These are phyloP conservation scores for Drosophila bocqueti DNA, from an alignment of 1,140 invertebrate species.

Conservation along the genomic window DNA sequence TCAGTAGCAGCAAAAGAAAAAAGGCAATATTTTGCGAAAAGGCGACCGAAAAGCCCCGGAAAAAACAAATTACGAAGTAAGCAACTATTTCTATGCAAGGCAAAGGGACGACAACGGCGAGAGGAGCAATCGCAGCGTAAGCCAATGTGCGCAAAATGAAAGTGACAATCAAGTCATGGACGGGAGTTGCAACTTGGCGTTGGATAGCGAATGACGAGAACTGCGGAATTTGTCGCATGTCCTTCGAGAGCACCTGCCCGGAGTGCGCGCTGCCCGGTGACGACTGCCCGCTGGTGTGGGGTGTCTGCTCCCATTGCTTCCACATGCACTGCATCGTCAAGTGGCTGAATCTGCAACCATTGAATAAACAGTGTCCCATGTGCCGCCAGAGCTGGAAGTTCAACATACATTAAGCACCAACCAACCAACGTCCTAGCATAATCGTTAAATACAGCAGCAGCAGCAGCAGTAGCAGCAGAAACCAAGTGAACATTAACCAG, in stretches of 20 bases:
- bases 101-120: conserved; percentile 2
- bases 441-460: conserved; percentile 19
- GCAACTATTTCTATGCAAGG: conserved; percentile 9
- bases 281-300: conserved; percentile 99
- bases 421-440: conserved; percentile 16
- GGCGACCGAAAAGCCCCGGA: conserved; percentile 5
- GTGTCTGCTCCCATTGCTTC: conserved; percentile 99
- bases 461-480: conserved; percentile 21
- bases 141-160: conserved; percentile 83
- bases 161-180: conserved; percentile 89
- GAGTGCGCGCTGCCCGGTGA: conserved; percentile 99
- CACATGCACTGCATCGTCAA: conserved; percentile 99
- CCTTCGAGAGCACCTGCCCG: conserved; percentile 98
- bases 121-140: conserved; percentile 31
- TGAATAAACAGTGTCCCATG: conserved; percentile 99
- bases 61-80: conserved; percentile 6
- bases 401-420: conserved; percentile 88
- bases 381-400: conserved; percentile 99
- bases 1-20: conserved; percentile 53
- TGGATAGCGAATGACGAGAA: conserved; percentile 99
- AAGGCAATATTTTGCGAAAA: conserved; percentile 67
- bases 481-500: conserved; percentile 25
- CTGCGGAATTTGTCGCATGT: conserved; percentile 99
- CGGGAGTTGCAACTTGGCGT: conserved; percentile 98
- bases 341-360: conserved; percentile 98